phyloP scores from a whole-genome alignment of 2,888 invertebrate genomes.

The Agrilus biguttatus region DNA sequence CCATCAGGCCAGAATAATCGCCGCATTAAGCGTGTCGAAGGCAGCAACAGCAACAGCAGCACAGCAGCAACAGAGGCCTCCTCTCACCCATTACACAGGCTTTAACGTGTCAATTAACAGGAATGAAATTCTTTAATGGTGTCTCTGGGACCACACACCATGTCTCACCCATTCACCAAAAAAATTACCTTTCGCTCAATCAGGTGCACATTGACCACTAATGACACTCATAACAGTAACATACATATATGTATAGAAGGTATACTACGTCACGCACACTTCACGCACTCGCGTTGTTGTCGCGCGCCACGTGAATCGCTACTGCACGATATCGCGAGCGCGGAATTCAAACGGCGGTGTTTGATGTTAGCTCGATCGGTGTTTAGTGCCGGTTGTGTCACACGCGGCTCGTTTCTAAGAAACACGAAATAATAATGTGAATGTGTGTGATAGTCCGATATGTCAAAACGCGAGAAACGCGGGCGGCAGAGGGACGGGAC shows the following conservation, averaged over 20 bases:
- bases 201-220: slow-evolving; percentile 10
- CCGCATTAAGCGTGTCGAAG: slow-evolving; percentile 21
- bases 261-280: background rate
- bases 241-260: slow-evolving; percentile 2
- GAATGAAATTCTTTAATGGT: slow-evolving; percentile 19
- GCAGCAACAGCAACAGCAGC: no score
- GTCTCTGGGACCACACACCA: slow-evolving; percentile 18
- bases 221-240: slow-evolving; percentile 11
- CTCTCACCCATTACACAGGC: slow-evolving; percentile 15
- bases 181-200: slow-evolving; percentile 11
- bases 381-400: no score
- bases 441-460: slow-evolving; percentile 21
- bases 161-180: background rate
- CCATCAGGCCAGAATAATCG: slow-evolving; percentile 16
- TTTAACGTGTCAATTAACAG: slow-evolving; percentile 28
- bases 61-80: slow-evolving; percentile 8
- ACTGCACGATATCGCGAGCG: no score
- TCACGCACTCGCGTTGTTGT: background rate
- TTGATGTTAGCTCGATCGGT: no score
- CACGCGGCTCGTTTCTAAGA: no score
- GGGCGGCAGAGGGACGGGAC: slow-evolving; percentile 15
- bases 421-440: slow-evolving; percentile 9
- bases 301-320: no score
- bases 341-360: no score
- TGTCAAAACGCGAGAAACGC: slow-evolving; percentile 19